A percentile compares a stretch with the other conserved stretches of the same genome.
Conservation (phyloP, 2,113 vertebrate species). For the Probosciger aterrimus region DNA sequence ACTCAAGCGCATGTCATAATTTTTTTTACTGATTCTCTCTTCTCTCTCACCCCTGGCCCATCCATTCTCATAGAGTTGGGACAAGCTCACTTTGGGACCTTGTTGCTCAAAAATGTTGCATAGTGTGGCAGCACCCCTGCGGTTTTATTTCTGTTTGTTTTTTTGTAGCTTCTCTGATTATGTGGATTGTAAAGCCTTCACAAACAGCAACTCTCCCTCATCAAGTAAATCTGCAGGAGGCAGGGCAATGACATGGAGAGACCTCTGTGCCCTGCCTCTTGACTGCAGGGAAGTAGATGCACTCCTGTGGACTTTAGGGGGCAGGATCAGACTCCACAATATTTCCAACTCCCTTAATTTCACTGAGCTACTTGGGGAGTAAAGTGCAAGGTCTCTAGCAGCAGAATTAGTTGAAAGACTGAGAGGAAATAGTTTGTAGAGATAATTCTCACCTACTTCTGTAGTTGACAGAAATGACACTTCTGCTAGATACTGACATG, state of each 20-base stretch:
- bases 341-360: neutral
- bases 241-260: neutral
- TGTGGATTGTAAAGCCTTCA: neutral
- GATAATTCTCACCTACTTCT: neutral
- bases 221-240: neutral
- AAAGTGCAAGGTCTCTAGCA: neutral
- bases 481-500: neutral
- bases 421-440: neutral
- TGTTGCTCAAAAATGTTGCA: neutral
- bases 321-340: neutral
- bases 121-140: neutral
- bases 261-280: neutral
- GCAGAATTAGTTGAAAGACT: neutral
- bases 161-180: neutral
- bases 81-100: neutral
- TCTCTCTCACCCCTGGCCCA: rapidly evolving
- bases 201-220: neutral
- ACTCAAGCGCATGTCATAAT: neutral
- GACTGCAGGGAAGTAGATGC: neutral
- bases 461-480: neutral
- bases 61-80: neutral
- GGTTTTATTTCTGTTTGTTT: neutral
- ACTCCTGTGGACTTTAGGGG: neutral
- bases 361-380: neutral
- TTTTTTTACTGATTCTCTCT: neutral